Evolutionary conservation across 2,888 invertebrate genomes (phyloP).

Genomic region (Cyrtodaria siliqua): DNA sequence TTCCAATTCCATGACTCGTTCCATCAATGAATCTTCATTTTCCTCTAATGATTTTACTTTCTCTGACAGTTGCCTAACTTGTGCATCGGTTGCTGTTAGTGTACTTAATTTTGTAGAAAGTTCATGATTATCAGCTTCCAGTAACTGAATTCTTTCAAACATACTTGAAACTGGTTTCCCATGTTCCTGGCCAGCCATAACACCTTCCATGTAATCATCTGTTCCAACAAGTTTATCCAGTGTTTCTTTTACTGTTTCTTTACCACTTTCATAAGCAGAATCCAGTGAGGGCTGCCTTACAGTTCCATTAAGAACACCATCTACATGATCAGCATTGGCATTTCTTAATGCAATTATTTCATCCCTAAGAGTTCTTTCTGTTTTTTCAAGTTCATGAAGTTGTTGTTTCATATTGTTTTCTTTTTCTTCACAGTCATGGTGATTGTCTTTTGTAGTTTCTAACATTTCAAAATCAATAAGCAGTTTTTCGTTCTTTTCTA

Average conservation of each 20-base stretch:
- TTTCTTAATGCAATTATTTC: slow-evolving; percentile 5
- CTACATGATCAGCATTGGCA: slow-evolving; percentile 5
- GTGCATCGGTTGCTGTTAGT: slow-evolving; percentile 67
- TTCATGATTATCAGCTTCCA: slow-evolving; percentile 74
- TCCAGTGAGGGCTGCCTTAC: slow-evolving; percentile 42
- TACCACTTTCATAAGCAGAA: slow-evolving; percentile 54
- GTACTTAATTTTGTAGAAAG: slow-evolving; percentile 61
- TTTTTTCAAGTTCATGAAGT: slow-evolving; percentile 58
- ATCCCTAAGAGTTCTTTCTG: slow-evolving; percentile 18
- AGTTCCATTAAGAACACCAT: slow-evolving; percentile 3
- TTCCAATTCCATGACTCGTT: slow-evolving; percentile 80
- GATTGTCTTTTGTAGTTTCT: slow-evolving; percentile 16
- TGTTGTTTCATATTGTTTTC: slow-evolving; percentile 72
- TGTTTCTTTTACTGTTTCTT: slow-evolving; percentile 40
- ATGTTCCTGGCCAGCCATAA: slow-evolving; percentile 59
- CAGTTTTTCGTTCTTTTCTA: slow-evolving; percentile 59
- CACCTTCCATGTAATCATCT: slow-evolving; percentile 64
- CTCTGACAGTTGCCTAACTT: slow-evolving; percentile 72
- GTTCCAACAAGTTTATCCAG: slow-evolving; percentile 61
- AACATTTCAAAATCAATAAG: slow-evolving; percentile 32
- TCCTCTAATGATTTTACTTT: slow-evolving; percentile 78
- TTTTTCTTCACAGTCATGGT: slow-evolving; percentile 56
- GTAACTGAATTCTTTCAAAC: slow-evolving; percentile 73
- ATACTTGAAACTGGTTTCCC: slow-evolving; percentile 68
- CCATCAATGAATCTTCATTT: slow-evolving; percentile 81